Evolutionary conservation across 1,140 invertebrate species (phyloP), one percentile per base, ranked within the genome.

Genomic region (Macrobrachium rosenbergii): DNA sequence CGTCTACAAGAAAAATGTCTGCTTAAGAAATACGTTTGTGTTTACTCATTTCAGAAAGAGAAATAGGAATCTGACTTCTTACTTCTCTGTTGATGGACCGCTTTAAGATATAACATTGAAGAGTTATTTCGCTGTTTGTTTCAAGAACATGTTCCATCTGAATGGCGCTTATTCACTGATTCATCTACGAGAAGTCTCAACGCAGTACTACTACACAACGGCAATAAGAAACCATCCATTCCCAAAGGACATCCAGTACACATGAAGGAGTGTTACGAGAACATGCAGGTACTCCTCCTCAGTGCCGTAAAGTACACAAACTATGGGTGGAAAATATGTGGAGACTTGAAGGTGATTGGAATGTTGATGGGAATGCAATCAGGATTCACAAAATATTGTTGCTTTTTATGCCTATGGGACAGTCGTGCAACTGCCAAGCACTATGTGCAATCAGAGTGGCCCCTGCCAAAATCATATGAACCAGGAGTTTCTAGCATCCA

Each of bases 171-270:
- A 52, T 59, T 78, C 14, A 78, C 23, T 52, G 76, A 78, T 59
- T 52, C 58, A 5, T 81, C 78, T 14, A 81, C 78, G 28, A 81
- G 28, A 63, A 81, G 21, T 58, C 21, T 81, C 21, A 81, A 63
- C 19, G 78, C 78, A 62, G 78, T 81, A 62, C 63, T 81, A 64
- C 78, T 81, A 60, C 76, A 78, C 43, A 78, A 52, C 58, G 76
- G 76, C 14, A 58, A 78, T 59, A 37, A 78, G 52, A 23, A 78
- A 52, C 76, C 76, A 59, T 78, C 43, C 37, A 37, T 78, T 8
- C 76, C 76, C 21, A 59, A 52, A 10, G 76, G 37, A 78, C 58
- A 78, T 58, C 58, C 76, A 21, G 76, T 78, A 52, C 76, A 78
- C 6, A 78, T 78, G 76, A 78, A 78, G 76, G 76, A 78, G 58